These are phyloP conservation scores for Drosophila obscura DNA, from an alignment of 1,140 invertebrate species.

Conservation along the genomic window DNA sequence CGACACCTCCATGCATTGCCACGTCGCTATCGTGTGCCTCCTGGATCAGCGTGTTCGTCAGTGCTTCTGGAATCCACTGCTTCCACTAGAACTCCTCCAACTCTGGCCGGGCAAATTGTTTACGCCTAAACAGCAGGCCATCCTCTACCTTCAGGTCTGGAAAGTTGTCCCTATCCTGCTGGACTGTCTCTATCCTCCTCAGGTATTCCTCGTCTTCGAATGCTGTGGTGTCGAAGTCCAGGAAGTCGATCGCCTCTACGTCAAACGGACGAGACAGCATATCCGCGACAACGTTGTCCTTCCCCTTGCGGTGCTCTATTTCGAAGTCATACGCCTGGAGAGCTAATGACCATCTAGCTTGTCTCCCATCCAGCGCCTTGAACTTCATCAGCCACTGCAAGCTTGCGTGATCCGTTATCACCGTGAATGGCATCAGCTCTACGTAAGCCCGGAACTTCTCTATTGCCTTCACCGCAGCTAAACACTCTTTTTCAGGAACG, in stretches of 20 bases:
- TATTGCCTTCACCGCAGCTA: slow-evolving; percentile 10
- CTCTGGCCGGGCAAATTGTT: neutral
- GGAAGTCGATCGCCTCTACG: no score
- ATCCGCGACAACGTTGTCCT: no score
- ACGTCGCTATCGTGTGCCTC: neutral
- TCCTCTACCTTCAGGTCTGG: slow-evolving; percentile 2
- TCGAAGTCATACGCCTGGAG: neutral
- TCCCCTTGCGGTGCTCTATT: neutral
- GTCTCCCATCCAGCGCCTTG: neutral
- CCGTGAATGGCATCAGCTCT: slow-evolving; percentile 8
- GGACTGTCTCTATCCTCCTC: no score
- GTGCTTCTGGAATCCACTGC: slow-evolving; percentile 8
- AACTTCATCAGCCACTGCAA: neutral
- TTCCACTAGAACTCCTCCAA: neutral
- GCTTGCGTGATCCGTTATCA: slow-evolving; percentile 18
- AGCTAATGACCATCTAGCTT: neutral
- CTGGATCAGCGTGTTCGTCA: neutral
- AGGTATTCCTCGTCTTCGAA: no score
- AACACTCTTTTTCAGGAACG: slow-evolving; percentile 9
- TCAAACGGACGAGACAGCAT: no score
- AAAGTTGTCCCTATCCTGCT: neutral
- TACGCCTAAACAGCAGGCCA: neutral
- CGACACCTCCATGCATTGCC: slow-evolving; percentile 13
- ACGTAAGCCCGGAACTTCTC: slow-evolving; percentile 18
- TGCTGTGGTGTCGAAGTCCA: no score